These are phyloP conservation scores for Australoheros scitulus DNA, from an alignment of 2,113 vertebrate genomes.

Conservation along the genomic window DNA sequence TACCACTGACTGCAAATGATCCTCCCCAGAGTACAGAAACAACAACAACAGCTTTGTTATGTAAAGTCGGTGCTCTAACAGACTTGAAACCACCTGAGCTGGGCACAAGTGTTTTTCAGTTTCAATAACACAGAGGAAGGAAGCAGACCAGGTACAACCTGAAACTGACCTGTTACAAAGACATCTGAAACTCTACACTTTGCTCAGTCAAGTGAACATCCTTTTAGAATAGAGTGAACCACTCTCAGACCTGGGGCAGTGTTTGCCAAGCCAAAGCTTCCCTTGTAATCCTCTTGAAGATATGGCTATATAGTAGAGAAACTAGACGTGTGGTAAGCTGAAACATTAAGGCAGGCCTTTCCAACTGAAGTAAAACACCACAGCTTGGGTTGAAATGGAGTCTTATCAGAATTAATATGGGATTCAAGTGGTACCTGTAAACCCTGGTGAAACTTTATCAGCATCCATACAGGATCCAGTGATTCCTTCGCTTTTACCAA, in stretches of 20 bases:
- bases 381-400: not conserved
- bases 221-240: conserved; percentile 26
- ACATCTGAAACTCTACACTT: conserved; percentile 29
- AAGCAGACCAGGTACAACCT: conserved; percentile 32
- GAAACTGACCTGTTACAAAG: conserved; percentile 51
- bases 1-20: conserved; percentile 51
- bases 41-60: conserved; percentile 62
- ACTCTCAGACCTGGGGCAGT: conserved; percentile 58
- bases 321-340: conserved; percentile 24
- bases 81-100: conserved; percentile 53
- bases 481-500: not conserved
- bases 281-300: conserved; percentile 61
- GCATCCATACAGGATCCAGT: not conserved
- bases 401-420: not conserved
- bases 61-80: conserved; percentile 44
- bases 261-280: conserved; percentile 58
- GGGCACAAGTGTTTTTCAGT: conserved; percentile 40
- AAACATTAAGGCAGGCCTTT: not conserved
- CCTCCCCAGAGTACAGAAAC: conserved; percentile 48
- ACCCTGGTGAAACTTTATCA: too few species aligned
- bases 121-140: conserved; percentile 43
- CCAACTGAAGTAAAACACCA: conserved; percentile 46
- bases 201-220: not conserved
- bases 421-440: not conserved
- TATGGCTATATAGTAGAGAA: conserved; percentile 57